A percentile compares a stretch with the other conserved stretches of the same genome.
Evolutionary conservation across 2,113 vertebrate genomes (phyloP).

Genomic region (Prionailurus bengalensis): DNA sequence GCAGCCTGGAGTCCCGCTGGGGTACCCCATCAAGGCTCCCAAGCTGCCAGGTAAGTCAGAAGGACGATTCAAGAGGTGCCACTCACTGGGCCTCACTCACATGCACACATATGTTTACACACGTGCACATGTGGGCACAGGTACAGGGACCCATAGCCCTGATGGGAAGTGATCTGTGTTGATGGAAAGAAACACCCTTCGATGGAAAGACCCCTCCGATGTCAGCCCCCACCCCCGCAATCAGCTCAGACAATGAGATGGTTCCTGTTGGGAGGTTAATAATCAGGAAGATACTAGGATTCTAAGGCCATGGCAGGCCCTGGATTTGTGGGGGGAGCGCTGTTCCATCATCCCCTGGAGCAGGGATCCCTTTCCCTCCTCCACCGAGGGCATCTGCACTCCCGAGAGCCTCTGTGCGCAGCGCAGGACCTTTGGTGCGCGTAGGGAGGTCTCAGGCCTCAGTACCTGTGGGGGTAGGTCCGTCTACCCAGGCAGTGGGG

Average conservation of each 20-base stretch:
- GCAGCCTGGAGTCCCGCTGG: slow-evolving; percentile 96
- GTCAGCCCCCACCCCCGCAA: rapidly evolving
- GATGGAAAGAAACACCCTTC: background rate
- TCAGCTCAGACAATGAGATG: background rate
- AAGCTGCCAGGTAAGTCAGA: slow-evolving; percentile 92
- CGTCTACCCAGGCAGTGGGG: background rate
- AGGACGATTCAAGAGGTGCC: background rate
- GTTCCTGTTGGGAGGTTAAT: background rate
- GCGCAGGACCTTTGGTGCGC: background rate
- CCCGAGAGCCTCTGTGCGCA: background rate
- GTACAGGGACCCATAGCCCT: background rate
- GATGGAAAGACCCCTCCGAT: background rate
- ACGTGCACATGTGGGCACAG: background rate
- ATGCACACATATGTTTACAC: background rate
- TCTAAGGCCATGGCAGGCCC: background rate
- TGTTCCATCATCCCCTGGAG: background rate
- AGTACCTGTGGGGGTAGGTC: background rate
- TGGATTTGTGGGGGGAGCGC: background rate
- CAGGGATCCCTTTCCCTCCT: background rate
- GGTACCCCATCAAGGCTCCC: slow-evolving; percentile 98
- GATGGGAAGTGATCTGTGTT: background rate
- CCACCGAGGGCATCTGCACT: background rate
- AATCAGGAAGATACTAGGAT: background rate
- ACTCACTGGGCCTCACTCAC: background rate
- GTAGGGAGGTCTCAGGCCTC: background rate